These are phyloP conservation scores for Pentalonia nigronervosa DNA, from an alignment of 1,140 invertebrate species.

Conservation along the genomic window DNA sequence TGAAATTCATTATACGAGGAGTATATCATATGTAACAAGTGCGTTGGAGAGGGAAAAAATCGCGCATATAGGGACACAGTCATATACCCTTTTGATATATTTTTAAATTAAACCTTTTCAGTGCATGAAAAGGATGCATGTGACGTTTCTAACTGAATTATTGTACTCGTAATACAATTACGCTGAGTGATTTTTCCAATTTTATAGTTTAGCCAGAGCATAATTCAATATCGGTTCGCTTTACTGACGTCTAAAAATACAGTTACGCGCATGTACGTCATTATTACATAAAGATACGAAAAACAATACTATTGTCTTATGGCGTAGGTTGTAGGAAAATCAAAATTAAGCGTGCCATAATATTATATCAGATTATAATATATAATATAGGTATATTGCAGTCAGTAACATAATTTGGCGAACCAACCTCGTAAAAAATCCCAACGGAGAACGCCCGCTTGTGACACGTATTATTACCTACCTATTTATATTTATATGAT, in stretches of 20 bases:
- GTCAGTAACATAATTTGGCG: neutral
- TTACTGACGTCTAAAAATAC: neutral
- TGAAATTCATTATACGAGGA: slow-evolving; percentile 16
- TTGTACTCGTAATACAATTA: slow-evolving; percentile 50
- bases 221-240: slow-evolving; percentile 34
- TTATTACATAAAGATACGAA: neutral
- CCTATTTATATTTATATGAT: neutral
- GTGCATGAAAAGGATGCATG: slow-evolving; percentile 49
- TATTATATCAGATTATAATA: neutral
- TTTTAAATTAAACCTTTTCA: slow-evolving; percentile 56
- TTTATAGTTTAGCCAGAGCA: slow-evolving; percentile 20
- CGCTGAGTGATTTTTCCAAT: slow-evolving; percentile 52
- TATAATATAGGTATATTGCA: neutral
- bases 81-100: slow-evolving; percentile 56
- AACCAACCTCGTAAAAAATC: neutral
- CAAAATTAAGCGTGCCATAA: neutral
- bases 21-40: slow-evolving; percentile 41
- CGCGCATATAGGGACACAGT: slow-evolving; percentile 21
- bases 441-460: neutral
- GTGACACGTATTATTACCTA: neutral
- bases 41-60: slow-evolving; percentile 28
- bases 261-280: neutral
- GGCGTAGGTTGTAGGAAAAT: neutral
- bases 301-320: neutral
- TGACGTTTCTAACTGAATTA: slow-evolving; percentile 57